These are phyloP conservation scores for Trichechus manatus DNA, from an alignment of 2,113 vertebrate species.

Conservation along the genomic window DNA sequence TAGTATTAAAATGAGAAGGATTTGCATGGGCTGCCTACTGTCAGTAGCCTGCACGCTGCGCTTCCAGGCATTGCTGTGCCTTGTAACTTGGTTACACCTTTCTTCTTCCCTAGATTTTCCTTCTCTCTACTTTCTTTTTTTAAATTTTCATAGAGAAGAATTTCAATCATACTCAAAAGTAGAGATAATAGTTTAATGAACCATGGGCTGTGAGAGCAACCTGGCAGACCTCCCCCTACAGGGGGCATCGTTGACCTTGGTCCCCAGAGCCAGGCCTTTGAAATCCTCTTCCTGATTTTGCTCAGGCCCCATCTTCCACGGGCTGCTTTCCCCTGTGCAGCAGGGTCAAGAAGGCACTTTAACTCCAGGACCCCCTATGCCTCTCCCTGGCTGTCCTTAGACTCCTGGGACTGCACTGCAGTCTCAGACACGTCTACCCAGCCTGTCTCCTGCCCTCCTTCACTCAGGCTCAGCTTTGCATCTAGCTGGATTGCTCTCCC, in stretches of 20 bases:
- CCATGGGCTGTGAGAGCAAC: background rate
- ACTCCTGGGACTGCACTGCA: accelerated
- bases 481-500: background rate
- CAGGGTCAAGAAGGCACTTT: background rate
- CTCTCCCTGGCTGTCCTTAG: background rate
- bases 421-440: background rate
- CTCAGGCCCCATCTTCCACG: accelerated
- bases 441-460: background rate
- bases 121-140: background rate
- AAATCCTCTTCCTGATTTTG: background rate
- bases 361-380: accelerated
- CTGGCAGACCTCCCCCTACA: background rate
- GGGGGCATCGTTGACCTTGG: too few species aligned
- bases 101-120: background rate
- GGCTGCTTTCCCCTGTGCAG: accelerated
- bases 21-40: background rate
- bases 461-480: background rate
- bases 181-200: background rate
- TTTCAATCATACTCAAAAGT: background rate
- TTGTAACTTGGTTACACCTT: background rate
- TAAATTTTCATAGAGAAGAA: background rate
- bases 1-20: background rate
- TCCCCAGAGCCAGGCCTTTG: background rate
- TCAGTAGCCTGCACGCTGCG: accelerated
- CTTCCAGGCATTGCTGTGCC: background rate